Percentiles rank a stretch among this genome's conserved stretches.
phyloP scores from a whole-genome alignment of 1,140 invertebrate genomes.

The Lepidurus couesii region DNA sequence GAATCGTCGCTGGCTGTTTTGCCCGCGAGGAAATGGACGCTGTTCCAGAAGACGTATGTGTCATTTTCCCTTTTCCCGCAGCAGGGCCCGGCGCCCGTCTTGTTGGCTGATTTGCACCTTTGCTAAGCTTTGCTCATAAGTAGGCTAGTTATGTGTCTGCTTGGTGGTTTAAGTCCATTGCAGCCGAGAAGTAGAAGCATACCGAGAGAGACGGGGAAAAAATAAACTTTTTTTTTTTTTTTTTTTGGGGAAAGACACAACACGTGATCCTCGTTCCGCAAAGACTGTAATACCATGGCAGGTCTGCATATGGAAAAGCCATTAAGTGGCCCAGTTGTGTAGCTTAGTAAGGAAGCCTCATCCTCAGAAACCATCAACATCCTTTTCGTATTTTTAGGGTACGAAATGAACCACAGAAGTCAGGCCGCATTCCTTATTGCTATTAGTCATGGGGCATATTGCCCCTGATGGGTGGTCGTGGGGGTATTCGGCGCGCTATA shows the following conservation, averaged over 20 bases:
- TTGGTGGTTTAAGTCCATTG: neutral
- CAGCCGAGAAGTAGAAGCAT: neutral
- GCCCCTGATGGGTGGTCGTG: neutral
- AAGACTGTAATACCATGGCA: slow-evolving; percentile 1
- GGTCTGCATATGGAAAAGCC: slow-evolving; percentile 21
- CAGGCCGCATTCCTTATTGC: neutral
- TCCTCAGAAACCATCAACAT: slow-evolving; percentile 3
- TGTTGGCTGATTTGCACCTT: neutral
- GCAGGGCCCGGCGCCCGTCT: neutral
- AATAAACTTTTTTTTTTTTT: neutral
- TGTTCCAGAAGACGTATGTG: neutral
- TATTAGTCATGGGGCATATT: neutral
- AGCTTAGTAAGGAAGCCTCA: neutral
- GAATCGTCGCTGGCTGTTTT: neutral
- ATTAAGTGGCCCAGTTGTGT: neutral
- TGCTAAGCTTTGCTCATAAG: slow-evolving; percentile 13
- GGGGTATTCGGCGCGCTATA: neutral
- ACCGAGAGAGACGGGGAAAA: neutral
- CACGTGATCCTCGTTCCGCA: neutral
- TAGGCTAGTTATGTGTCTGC: neutral
- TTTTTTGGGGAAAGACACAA: neutral
- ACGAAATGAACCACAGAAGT: slow-evolving; percentile 21
- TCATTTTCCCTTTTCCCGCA: slow-evolving; percentile 11
- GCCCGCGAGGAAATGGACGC: neutral
- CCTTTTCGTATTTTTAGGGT: neutral